Base-by-base conservation (phyloP, 2,888 invertebrate genomes). In the Periphyllus acericola region DNA sequence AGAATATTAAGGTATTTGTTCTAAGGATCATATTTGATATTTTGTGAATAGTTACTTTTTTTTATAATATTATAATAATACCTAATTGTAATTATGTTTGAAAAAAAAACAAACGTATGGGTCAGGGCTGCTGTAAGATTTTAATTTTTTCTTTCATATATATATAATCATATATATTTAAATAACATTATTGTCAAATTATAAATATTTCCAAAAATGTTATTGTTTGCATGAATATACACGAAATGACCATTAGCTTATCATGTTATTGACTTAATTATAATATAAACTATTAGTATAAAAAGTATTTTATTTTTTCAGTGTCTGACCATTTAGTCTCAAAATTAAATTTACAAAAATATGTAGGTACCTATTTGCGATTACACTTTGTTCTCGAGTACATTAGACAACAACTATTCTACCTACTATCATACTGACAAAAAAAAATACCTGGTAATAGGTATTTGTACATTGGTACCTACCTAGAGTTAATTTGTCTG, bases 181-280 rank as follows among this genome's bases (percentile, higher is more conserved):
- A n/a, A 85, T 80, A 80, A 79, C 72, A 86, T 87, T 87, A 71
- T 81, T 87, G 74, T 87, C 74, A 81, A 81, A 87, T 81, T 80
- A 66, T 72, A 87, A 78, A 72, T 85, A 76, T 80, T 80, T 86
- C 60, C 60, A 68, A 79, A 75, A 83, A 76, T 89, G 74, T 88
- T 87, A 71, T 83, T 79, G 82, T 89, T 80, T 88, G 89, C 87
- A 88, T 83, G 71, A 87, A 89, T 74, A 80, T 88, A 83, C 83
- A 89, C 60, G 21, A 83, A 83, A 88, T 79, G 71, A 88, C 87
- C 55, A 89, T 81, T 78, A 68, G 79, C 72, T 83, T 75, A 32
- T 68, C 32, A 68, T 68, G 68, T 78, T 78, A 68, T 85, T 78
- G 68, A 68, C 25, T 84, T 78, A 36, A 74, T 74, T 6, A 36